Evolutionary conservation across 2,113 vertebrate species (phyloP).

Genomic region (Abramis brama): DNA sequence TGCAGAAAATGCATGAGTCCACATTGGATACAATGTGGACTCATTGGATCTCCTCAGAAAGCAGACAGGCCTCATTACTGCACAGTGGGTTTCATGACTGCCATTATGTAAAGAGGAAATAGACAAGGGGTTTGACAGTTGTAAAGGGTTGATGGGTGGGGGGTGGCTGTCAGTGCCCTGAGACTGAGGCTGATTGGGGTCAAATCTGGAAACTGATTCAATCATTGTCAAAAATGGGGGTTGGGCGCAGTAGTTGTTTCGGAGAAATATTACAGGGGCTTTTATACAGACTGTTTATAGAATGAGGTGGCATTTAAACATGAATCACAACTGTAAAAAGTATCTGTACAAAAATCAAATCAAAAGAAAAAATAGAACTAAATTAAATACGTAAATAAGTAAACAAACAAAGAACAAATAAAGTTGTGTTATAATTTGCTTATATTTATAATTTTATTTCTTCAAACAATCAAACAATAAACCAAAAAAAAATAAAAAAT

Average conservation of each 20-base stretch:
- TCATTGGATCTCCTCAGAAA: neutral
- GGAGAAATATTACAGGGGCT: neutral
- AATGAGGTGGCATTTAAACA: neutral
- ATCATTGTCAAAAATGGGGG: neutral
- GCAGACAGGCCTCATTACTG: conserved; percentile 23
- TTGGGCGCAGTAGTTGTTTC: neutral
- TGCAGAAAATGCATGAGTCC: too few relatives aligned
- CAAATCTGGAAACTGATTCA: conserved; percentile 2
- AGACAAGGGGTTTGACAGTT: conserved; percentile 27
- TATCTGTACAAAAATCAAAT: too few relatives aligned
- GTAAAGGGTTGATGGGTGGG: neutral
- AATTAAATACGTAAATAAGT: too few relatives aligned
- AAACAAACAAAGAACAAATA: too few relatives aligned
- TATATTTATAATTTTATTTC: too few relatives aligned
- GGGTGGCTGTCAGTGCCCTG: neutral
- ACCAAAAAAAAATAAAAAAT: too few relatives aligned
- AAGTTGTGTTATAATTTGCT: too few relatives aligned
- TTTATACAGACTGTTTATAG: neutral
- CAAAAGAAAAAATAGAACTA: too few relatives aligned
- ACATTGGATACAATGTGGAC: too few relatives aligned
- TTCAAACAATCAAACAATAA: too few relatives aligned
- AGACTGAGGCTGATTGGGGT: conserved; percentile 24
- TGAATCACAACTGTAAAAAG: neutral
- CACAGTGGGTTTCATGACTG: conserved; percentile 19
- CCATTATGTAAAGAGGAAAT: conserved; percentile 38